A percentile compares a stretch with the other conserved stretches of the same genome.
Conservation (phyloP, 2,113 vertebrate genomes). For the Megaceryle maxima region DNA sequence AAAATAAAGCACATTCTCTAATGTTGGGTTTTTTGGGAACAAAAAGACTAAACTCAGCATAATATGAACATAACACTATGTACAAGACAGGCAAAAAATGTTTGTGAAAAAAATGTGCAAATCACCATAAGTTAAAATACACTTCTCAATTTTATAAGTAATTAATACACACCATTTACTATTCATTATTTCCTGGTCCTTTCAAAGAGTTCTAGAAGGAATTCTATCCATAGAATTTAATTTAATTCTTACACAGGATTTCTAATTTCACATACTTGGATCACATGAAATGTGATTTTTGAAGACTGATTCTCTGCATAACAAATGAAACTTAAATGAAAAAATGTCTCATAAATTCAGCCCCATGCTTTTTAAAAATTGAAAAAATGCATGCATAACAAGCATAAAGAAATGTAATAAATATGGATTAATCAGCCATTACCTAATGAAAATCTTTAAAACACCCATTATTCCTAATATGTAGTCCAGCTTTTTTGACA, state of each 20-base stretch:
- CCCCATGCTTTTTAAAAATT: not conserved
- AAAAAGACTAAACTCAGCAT: not conserved
- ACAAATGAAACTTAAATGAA: not conserved
- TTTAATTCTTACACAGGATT: not conserved
- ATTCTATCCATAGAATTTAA: not conserved
- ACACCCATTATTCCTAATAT: rapidly evolving
- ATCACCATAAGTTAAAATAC: not conserved
- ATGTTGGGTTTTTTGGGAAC: not conserved
- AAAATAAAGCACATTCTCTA: not conserved
- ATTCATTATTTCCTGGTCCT: not conserved
- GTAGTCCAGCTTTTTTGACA: not conserved
- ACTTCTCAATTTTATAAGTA: not conserved
- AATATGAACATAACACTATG: not conserved
- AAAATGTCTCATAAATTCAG: not conserved
- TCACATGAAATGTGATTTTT: not conserved
- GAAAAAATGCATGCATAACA: not conserved
- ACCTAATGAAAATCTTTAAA: not conserved
- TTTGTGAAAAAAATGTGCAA: not conserved
- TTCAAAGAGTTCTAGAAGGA: not conserved
- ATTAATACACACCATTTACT: not conserved
- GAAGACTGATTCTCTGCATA: not conserved
- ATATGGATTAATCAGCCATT: not conserved
- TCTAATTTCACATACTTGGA: not conserved
- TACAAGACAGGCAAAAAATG: not conserved
- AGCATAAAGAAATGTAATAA: not conserved